Base-by-base conservation (phyloP, 2,113 vertebrate species). In the Acanthochromis polyacanthus region DNA sequence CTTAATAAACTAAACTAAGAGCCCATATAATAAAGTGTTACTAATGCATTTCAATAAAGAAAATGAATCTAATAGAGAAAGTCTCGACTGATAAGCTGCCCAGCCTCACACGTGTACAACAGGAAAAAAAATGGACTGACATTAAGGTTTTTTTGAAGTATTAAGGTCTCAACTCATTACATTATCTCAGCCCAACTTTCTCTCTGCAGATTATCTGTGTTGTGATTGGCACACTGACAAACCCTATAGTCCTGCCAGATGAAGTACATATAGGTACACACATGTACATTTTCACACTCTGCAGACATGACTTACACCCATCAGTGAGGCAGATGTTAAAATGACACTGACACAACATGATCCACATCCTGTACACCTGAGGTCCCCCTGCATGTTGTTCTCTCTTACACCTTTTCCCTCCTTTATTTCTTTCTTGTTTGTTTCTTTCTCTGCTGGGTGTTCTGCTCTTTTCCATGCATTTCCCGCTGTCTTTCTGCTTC, bases 171-270 rank as follows among this genome's bases (percentile, higher is more conserved):
- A 30, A 30, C 32, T 48, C 46, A n/a, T n/a, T 19, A 48, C 3
- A 19, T 3, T n/a, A 5, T 51, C 48, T 19, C 10, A n/a, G 48
- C 17, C 48, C 3, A 19, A 20, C 9, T 51, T 10, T 51, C 19
- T 19, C 48, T n/a, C 4, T 43, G 40, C 14, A 43, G 40, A 14
- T 15, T 12, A 43, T 14, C 19, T 16, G 19, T 51, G 48, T n/a
- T 55, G 53, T 71, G 59, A 77, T n/a, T 63, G 75, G 52, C 67
- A 56, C 50, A 1, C 48, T 43, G 46, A 68, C 32, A 60, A 66
- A 71, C 73, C 40, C 22, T 8, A 10, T n/a, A 19, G 9, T 51
- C 9, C 48, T 9, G 17, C 17, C 19, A 1, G 16, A 12, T 43
- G 40, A 43, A 12, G 40, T n/a, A n/a, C 2, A 12, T 15, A 14